phyloP scores from a whole-genome alignment of 2,113 vertebrate genomes.

The Cinclus mexicanus region DNA sequence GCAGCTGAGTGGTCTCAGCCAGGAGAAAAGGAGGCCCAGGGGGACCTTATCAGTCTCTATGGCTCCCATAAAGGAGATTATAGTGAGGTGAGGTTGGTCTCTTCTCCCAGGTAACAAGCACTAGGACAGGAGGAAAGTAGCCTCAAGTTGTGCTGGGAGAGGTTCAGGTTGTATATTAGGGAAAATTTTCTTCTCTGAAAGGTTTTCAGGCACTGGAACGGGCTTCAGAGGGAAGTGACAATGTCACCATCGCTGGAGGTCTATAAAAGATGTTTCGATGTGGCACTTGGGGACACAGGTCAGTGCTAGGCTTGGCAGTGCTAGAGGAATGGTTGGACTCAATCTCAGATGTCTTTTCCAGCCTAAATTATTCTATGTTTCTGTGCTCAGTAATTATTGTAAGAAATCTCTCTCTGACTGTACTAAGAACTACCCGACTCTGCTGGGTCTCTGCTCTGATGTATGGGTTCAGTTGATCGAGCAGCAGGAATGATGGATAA shows the following conservation, averaged over 20 bases:
- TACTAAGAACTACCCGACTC: neutral
- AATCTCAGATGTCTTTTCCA: neutral
- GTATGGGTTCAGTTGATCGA: neutral
- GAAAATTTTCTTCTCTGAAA: neutral
- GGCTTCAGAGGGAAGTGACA: neutral
- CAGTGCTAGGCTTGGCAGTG: neutral
- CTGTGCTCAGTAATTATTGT: neutral
- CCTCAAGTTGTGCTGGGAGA: neutral
- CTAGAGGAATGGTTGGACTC: neutral
- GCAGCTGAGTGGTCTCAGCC: neutral
- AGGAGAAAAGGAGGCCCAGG: neutral
- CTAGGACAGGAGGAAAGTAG: neutral
- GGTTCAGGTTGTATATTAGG: neutral
- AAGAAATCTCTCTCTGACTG: neutral
- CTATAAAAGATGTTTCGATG: neutral
- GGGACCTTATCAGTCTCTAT: neutral
- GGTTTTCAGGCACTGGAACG: neutral
- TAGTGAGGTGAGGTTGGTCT: rapidly evolving
- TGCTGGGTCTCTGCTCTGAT: neutral
- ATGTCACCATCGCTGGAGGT: neutral
- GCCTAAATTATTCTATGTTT: neutral
- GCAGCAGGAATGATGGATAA: neutral
- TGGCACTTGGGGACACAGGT: neutral
- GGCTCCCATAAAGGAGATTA: neutral
- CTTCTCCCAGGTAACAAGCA: neutral